Evolutionary conservation across 2,888 invertebrate species (phyloP), one percentile per base, ranked within the genome.

Genomic region (Apotomis betuletana): DNA sequence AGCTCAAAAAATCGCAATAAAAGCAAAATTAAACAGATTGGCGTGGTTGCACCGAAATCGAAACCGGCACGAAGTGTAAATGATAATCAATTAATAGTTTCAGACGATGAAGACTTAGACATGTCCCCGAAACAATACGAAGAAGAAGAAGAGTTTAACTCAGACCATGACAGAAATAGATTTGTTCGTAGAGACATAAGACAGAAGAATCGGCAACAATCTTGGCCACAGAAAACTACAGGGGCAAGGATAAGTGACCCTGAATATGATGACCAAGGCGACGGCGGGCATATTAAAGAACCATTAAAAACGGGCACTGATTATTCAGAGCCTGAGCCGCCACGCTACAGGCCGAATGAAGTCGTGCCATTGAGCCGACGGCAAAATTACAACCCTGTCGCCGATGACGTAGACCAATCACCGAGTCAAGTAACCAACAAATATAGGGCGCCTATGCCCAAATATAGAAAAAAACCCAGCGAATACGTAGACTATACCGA

Each of bases 401-500:
- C 62, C 6, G 49, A 57, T n/a, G 27, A 27, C 27, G 27, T 27
- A 27, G 27, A 27, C 27, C 27, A 27, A 12, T n/a, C 38, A 10
- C 49, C 51, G 2, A 36, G 58, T 38, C 9, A 4, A 6, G 1
- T 10, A 60, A 4, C 46, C 13, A 9, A n/a, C n/a, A 49, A 38
- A 38, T 9, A 65, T 27, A 65, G 15, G 36, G 65, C 65, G 9
- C 65, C 65, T 1, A 46, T 65, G 65, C 65, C 65, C 4, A 60
- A 54, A 59, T 6, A 59, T 3, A 60, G 27, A 13, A 52, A 61
- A 44, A 54, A 69, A 36, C 36, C 5, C 58, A 60, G 8, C 49
- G 84, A 87, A 51, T 88, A 90, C 74, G 80, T 82, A 4, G 87
- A 89, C 51, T 92, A 89, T 77, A 87, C 87, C 69, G 90, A 89